Base-by-base conservation (phyloP, 2,113 vertebrate species). In the Eulacestoma nigropectus region DNA sequence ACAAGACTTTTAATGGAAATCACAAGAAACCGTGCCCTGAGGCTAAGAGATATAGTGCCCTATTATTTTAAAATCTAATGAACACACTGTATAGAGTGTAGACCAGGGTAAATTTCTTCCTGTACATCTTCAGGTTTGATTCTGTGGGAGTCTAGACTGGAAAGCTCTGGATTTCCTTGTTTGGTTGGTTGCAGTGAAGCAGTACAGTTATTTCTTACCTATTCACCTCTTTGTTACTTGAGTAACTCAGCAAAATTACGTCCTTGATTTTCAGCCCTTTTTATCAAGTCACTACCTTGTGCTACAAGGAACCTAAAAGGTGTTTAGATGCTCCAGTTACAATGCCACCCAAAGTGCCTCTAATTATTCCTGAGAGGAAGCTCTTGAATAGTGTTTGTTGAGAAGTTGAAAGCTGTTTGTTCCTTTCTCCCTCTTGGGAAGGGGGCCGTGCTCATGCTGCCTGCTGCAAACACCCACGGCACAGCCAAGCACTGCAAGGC, bases 1-100 rank as follows among this genome's bases (percentile, higher is more conserved):
- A 74, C 59, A 88, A 67, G 85, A 86, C 68, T 86, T 95, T 32
- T 70, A 77, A 86, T 56, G 68, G 67, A 81, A 87, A 84, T 72
- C 73, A 33, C 50, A 86, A 50, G 80, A 53, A 84, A 65, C 47
- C 6, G 0, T 77, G 29, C 74, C 87, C 83, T 62, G 65, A 84
- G 70, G 89, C 46, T 8, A 33, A 80, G 77, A 87, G 65, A 59
- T 85, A 73, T 16, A 50, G 84, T 67, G 62, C 56, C 67, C 62
- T 91, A 13, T 91, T 85, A 79, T 87, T 84, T 84, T 73, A 57
- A 94, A 93, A 92, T 84, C 79, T 84, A 73, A 93, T 92, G 69
- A 94, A 56, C 62, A 30, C 1, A 1, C 67, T 44, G 33, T 75
- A 26, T 52, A 33, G 20, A 76, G 44, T 30, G 27, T 41, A 80